Conservation (phyloP, 1,140 invertebrate genomes). For the Apocrypta bakeri region DNA sequence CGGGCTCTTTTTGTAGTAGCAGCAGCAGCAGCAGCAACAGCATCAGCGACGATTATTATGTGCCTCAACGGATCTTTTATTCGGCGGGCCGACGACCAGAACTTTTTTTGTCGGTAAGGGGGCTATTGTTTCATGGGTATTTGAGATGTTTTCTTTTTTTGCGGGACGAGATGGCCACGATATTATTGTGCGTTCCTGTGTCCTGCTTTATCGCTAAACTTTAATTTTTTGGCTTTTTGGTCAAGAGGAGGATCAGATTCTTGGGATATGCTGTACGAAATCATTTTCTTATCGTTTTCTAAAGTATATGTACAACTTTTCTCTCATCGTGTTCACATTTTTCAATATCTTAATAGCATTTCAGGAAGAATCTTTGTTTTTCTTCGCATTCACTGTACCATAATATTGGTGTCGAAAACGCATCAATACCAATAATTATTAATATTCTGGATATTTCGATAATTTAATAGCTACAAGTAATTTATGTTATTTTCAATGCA, state of each 20-base stretch:
- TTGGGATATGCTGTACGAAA: background rate
- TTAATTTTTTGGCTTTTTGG: background rate
- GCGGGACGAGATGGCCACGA: background rate
- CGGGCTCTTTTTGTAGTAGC: background rate
- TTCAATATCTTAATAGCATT: too few species aligned
- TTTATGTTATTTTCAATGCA: too few species aligned
- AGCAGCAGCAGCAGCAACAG: background rate
- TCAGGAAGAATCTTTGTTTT: too few species aligned
- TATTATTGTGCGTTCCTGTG: slow-evolving; percentile 3
- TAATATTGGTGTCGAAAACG: too few species aligned
- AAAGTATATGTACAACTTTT: too few species aligned
- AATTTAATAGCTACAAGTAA: too few species aligned
- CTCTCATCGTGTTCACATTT: too few species aligned
- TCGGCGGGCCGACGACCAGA: background rate
- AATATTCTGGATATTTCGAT: too few species aligned
- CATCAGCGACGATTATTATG: slow-evolving; percentile 6
- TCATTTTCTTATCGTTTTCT: background rate
- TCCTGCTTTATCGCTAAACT: background rate
- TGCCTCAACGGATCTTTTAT: background rate
- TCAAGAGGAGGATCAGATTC: background rate
- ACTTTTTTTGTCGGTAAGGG: background rate
- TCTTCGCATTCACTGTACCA: too few species aligned
- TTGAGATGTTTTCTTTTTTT: background rate
- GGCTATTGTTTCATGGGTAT: slow-evolving; percentile 18
- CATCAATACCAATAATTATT: too few species aligned